Conservation (phyloP, 2,888 invertebrate genomes). For the Patella caerulea region DNA sequence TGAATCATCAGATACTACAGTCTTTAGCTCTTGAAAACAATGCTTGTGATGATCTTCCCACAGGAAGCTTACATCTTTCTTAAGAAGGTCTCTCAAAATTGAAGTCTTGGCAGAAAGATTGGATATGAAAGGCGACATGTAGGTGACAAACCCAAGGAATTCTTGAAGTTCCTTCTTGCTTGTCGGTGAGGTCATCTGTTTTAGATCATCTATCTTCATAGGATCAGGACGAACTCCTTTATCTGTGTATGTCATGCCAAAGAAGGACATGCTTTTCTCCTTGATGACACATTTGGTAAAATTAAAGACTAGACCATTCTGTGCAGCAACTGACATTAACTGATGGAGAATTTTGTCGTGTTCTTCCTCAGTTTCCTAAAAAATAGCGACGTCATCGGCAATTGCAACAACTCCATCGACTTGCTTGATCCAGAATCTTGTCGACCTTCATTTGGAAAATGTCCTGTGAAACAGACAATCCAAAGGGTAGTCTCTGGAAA, state of each 20-base stretch:
- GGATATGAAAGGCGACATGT: too few species aligned
- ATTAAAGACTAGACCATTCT: constrained; percentile 27
- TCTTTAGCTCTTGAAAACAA: constrained; percentile 23
- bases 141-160: constrained; percentile 33
- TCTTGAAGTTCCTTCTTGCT: constrained; percentile 27
- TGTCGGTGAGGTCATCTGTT: constrained; percentile 25
- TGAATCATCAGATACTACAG: neutral
- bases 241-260: constrained; percentile 27
- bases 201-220: constrained; percentile 14
- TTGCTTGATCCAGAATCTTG: constrained; percentile 5
- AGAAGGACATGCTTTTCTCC: constrained; percentile 24
- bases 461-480: neutral
- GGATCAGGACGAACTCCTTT: constrained; percentile 36
- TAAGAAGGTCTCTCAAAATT: constrained; percentile 27
- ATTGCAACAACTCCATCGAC: neutral
- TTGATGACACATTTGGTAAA: constrained; percentile 26
- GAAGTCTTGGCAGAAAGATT: constrained; percentile 21
- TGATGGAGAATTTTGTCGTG: constrained; percentile 23
- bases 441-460: neutral
- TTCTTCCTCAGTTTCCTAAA: constrained; percentile 14
- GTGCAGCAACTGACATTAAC: constrained; percentile 16
- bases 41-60: constrained; percentile 27
- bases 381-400: constrained; percentile 27
- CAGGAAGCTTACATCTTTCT: constrained; percentile 16
- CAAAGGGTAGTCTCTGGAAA: neutral